Conservation (phyloP, 2,888 invertebrate genomes). For the Polydesmus complanatus region DNA sequence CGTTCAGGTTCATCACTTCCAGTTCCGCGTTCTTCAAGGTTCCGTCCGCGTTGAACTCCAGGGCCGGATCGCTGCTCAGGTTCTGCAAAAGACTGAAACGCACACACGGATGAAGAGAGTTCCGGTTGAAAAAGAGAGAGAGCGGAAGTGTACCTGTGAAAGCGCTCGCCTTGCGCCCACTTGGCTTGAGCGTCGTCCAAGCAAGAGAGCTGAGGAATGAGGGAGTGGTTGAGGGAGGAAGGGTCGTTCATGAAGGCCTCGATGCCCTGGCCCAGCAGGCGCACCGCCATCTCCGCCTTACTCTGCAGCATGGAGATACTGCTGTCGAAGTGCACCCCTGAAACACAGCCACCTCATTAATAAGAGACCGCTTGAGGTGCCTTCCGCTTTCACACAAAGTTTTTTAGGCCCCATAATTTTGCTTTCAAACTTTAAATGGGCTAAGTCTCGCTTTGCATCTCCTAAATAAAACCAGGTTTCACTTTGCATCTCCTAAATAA, state of each 20-base stretch:
- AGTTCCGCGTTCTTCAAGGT: slow-evolving; percentile 75
- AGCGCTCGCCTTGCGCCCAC: slow-evolving; percentile 70
- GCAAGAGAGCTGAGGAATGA: slow-evolving; percentile 57
- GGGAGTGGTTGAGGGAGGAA: slow-evolving; percentile 48
- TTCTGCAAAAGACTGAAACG: slow-evolving; percentile 16
- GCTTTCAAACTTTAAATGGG: no score
- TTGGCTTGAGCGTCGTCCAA: slow-evolving; percentile 62
- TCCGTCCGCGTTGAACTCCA: slow-evolving; percentile 84
- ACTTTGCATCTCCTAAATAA: no score
- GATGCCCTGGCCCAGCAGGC: slow-evolving; percentile 80
- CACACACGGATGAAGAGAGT: not conserved
- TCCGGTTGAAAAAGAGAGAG: not conserved
- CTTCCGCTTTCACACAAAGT: no score
- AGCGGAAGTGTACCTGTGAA: not conserved
- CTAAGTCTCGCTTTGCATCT: no score
- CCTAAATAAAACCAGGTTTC: no score
- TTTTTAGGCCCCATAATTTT: no score
- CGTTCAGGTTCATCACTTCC: slow-evolving; percentile 83
- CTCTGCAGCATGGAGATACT: slow-evolving; percentile 64
- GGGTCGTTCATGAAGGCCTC: slow-evolving; percentile 70
- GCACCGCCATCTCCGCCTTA: slow-evolving; percentile 77
- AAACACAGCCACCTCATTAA: not conserved
- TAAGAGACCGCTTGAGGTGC: no score
- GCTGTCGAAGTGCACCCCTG: slow-evolving; percentile 80
- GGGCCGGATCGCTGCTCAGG: slow-evolving; percentile 35